These are phyloP conservation scores for Melanotaenia pygmaea DNA, from an alignment of 2,797 vertebrate species.

Conservation along the genomic window DNA sequence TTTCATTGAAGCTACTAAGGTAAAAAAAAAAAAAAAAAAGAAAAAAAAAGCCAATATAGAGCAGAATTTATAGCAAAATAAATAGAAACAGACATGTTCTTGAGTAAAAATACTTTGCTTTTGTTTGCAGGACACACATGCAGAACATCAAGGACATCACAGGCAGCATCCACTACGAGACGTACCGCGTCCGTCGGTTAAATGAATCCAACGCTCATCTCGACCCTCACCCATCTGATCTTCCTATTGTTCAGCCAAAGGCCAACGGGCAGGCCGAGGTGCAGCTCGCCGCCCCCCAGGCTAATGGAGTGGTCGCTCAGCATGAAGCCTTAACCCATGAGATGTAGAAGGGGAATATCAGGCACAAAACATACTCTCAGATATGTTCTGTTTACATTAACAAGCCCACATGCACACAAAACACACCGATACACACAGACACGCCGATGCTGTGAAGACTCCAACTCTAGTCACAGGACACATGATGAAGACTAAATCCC, in stretches of 20 bases:
- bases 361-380: conserved; percentile 35
- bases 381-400: conserved; percentile 55
- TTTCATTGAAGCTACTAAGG: neutral
- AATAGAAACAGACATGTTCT: neutral
- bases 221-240: conserved; percentile 78
- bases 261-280: conserved; percentile 63
- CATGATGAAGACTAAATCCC: conserved; percentile 10
- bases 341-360: conserved; percentile 83
- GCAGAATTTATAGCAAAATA: neutral
- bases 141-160: conserved; percentile 99
- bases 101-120: neutral
- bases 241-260: conserved; percentile 61
- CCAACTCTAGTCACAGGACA: conserved; percentile 30
- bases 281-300: conserved; percentile 75
- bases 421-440: conserved; percentile 18
- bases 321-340: conserved; percentile 89
- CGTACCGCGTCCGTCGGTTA: conserved; percentile 93
- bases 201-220: conserved; percentile 88
- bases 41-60: neutral
- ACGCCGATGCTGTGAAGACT: conserved; percentile 59
- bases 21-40: neutral
- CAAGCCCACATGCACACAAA: conserved; percentile 32
- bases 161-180: conserved; percentile 96
- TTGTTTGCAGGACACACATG: conserved; percentile 91
- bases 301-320: conserved; percentile 84